Percentiles rank a stretch among this genome's conserved stretches.
Conservation (phyloP, 2,113 vertebrate genomes). For the Toxotes jaculatrix region DNA sequence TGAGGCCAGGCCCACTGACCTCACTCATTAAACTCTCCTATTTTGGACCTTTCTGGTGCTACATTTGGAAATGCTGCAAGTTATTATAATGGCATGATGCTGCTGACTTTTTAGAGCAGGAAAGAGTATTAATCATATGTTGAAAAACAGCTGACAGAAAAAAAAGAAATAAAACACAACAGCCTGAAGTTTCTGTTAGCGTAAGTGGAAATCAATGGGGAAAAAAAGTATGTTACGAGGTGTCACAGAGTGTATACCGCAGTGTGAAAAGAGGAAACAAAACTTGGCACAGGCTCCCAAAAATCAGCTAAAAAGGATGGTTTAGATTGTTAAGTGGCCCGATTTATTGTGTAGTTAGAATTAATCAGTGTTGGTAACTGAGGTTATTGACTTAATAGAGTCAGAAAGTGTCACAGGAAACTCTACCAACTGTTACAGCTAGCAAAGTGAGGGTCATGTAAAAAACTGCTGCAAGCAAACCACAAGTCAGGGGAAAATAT, state of each 20-base stretch:
- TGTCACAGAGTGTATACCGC: neutral
- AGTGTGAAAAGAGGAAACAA: neutral
- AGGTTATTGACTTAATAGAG: neutral
- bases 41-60: slow-evolving; percentile 62
- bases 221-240: slow-evolving; percentile 4
- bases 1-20: slow-evolving; percentile 51
- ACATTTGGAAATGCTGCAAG: slow-evolving; percentile 64
- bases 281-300: slow-evolving; percentile 19
- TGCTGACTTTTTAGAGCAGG: slow-evolving; percentile 12
- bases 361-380: neutral
- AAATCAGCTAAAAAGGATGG: slow-evolving; percentile 15
- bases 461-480: no score
- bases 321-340: slow-evolving; percentile 18
- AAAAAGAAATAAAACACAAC: neutral
- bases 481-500: no score
- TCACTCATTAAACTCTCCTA: slow-evolving; percentile 12
- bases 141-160: neutral
- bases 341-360: neutral
- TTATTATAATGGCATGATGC: neutral
- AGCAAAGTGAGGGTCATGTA: neutral
- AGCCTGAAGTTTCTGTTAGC: slow-evolving; percentile 4
- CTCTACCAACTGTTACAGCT: no score
- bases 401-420: neutral
- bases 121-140: neutral
- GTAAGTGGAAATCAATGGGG: neutral